Conservation (phyloP, 2,888 invertebrate species). For the Desoria tigrina region DNA sequence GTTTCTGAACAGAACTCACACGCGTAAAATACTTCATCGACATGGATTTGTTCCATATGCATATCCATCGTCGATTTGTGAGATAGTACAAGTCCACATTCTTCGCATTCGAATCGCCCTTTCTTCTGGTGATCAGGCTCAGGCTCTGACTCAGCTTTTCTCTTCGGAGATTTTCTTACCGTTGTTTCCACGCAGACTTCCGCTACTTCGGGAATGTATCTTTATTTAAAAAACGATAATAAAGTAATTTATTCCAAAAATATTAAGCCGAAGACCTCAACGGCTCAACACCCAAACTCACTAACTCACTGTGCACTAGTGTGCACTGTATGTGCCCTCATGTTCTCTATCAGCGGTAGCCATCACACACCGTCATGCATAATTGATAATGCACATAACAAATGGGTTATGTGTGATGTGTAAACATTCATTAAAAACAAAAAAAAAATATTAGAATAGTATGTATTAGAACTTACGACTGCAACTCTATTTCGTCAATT, state of each 20-base stretch:
- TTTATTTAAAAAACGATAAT: not conserved
- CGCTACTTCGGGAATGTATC: conserved; percentile 8
- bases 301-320: no score
- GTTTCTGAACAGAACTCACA: conserved; percentile 40
- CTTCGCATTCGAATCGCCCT: not conserved
- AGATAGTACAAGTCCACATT: conserved; percentile 1
- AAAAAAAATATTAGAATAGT: no score
- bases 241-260: conserved; percentile 6
- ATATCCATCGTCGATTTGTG: not conserved
- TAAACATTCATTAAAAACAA: not conserved
- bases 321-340: no score
- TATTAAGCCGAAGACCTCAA: no score
- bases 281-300: no score
- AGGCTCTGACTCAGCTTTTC: not conserved
- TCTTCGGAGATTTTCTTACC: not conserved
- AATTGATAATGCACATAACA: no score
- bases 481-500: conserved; percentile 24
- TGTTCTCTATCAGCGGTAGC: no score
- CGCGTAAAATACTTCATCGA: conserved; percentile 38
- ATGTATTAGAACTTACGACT: conserved; percentile 21
- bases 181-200: conserved; percentile 9
- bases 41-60: conserved; percentile 28
- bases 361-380: no score
- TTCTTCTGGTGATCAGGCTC: not conserved
- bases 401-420: no score